Percentiles rank a stretch among this genome's conserved stretches.
Evolutionary conservation across 2,888 invertebrate species (phyloP).

Genomic region (Lingula anatina): DNA sequence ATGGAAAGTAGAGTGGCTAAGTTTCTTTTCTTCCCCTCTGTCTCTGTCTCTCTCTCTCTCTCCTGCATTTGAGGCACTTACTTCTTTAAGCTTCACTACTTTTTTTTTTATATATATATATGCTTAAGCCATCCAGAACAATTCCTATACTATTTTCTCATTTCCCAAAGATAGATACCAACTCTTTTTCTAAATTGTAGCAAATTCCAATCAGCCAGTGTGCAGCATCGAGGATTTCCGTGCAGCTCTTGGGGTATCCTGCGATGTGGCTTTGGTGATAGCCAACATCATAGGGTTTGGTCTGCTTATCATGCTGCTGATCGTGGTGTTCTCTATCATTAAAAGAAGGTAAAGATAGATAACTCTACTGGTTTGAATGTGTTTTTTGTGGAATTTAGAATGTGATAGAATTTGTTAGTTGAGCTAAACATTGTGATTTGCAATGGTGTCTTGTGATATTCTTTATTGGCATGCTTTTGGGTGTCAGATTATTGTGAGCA

Average conservation of each 20-base stretch:
- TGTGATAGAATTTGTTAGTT: not conserved
- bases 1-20: too few species aligned
- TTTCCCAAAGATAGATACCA: too few species aligned
- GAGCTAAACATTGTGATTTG: too few species aligned
- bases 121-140: not conserved
- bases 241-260: constrained; percentile 64
- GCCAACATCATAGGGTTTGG: constrained; percentile 62
- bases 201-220: too few species aligned
- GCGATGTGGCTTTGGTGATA: constrained; percentile 68
- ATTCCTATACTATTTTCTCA: too few species aligned
- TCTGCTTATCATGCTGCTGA: constrained; percentile 57
- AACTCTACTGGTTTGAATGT: too few species aligned
- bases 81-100: not conserved
- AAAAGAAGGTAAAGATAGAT: constrained; percentile 57
- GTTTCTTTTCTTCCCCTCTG: too few species aligned
- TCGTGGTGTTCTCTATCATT: constrained; percentile 62
- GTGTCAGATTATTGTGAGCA: too few species aligned
- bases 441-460: too few species aligned
- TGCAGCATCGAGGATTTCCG: constrained; percentile 70
- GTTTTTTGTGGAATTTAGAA: too few species aligned
- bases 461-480: too few species aligned
- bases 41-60: not conserved
- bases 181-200: too few species aligned
- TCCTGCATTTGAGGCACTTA: not conserved
- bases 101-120: not conserved